Conservation (phyloP, 2,113 vertebrate genomes). For the Ciconia maguari region DNA sequence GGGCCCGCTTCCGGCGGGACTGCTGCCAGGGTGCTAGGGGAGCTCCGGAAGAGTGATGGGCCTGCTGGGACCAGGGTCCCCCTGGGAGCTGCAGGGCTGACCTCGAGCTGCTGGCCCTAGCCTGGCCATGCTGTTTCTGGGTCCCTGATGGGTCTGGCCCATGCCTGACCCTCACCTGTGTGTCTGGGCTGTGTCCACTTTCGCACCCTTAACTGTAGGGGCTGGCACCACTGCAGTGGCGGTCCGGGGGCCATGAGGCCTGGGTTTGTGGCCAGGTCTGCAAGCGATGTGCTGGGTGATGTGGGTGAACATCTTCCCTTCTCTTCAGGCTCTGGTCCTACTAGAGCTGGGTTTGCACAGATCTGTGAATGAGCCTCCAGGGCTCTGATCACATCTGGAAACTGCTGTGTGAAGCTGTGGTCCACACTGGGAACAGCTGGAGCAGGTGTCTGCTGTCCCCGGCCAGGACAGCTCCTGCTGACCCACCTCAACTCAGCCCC, state of each 20-base stretch:
- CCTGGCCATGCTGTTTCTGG: background rate
- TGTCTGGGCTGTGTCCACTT: background rate
- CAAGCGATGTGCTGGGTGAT: rapidly evolving
- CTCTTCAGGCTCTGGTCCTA: background rate
- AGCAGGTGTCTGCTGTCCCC: background rate
- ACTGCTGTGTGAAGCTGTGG: background rate
- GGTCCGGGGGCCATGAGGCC: background rate
- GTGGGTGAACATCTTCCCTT: background rate
- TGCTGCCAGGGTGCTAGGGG: background rate
- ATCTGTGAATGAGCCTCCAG: rapidly evolving
- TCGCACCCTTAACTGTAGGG: too few relatives aligned
- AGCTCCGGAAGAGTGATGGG: rapidly evolving
- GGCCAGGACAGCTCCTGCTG: background rate
- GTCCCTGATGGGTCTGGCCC: background rate
- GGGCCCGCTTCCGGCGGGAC: rapidly evolving
- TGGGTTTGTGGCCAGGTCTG: background rate
- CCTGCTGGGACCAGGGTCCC: background rate
- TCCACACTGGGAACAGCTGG: background rate
- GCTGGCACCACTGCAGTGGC: background rate
- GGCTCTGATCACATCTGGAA: background rate
- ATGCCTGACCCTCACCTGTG: background rate
- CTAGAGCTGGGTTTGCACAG: background rate
- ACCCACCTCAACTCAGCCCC: background rate
- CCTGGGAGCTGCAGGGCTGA: background rate
- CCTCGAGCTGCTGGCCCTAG: background rate